Percentiles rank a stretch among this genome's conserved stretches.
These are phyloP conservation scores for Kryptolebias ocellatus DNA, from an alignment of 2,797 vertebrate genomes.

Conservation along the genomic window DNA sequence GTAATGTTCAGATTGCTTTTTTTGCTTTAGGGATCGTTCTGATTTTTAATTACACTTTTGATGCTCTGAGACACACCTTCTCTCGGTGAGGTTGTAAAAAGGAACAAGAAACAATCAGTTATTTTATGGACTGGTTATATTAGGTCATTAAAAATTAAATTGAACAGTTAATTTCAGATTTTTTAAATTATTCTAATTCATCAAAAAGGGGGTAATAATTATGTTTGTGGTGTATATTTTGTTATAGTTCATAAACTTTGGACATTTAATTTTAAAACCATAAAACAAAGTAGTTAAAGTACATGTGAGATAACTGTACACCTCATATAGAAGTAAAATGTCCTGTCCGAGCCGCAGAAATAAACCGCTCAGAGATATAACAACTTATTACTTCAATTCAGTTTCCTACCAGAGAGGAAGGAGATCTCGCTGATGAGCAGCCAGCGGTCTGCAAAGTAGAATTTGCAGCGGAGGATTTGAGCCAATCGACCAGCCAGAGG, in stretches of 20 bases:
- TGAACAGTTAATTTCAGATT: too few species aligned
- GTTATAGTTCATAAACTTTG: too few species aligned
- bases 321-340: not conserved
- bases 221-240: too few species aligned
- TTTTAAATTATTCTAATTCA: too few species aligned
- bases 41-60: not conserved
- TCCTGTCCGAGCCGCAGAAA: not conserved
- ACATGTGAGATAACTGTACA: not conserved
- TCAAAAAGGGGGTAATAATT: too few species aligned
- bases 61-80: not conserved
- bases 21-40: not conserved
- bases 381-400: conserved; percentile 1
- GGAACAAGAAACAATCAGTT: not conserved
- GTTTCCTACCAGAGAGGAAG: conserved; percentile 86
- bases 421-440: conserved; percentile 93
- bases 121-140: not conserved
- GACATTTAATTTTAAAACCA: not conserved
- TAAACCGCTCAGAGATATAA: conserved; percentile 5
- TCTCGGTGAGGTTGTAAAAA: not conserved
- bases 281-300: conserved; percentile 9
- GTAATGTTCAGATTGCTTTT: not conserved
- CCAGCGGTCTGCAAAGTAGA: conserved; percentile 89
- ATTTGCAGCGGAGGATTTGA: conserved; percentile 89
- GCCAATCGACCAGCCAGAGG: conserved; percentile 79
- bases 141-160: not conserved